Evolutionary conservation across 2,888 invertebrate genomes (phyloP).

Genomic region (Serrognathus titanus): DNA sequence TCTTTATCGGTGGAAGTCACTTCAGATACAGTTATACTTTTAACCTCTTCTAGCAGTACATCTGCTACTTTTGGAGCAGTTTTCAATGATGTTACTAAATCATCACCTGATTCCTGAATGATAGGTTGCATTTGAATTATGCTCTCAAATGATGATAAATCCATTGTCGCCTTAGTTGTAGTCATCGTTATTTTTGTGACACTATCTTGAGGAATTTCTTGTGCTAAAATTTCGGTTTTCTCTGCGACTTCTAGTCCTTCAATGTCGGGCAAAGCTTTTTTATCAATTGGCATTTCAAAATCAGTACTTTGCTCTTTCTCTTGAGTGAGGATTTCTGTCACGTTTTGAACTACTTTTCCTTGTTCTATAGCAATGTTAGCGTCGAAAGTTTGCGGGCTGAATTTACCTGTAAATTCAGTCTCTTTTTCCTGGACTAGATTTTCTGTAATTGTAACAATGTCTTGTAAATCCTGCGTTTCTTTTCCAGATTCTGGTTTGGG

Average conservation of each 20-base stretch:
- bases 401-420: constrained; percentile 47
- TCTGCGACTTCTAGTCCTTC: constrained; percentile 46
- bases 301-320: constrained; percentile 41
- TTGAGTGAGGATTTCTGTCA: constrained; percentile 39
- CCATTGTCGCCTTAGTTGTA: constrained; percentile 32
- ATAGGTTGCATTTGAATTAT: constrained; percentile 38
- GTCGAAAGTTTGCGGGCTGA: constrained; percentile 50
- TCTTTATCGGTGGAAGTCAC: constrained; percentile 53
- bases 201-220: constrained; percentile 11
- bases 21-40: constrained; percentile 50
- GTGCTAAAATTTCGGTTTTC: constrained; percentile 21
- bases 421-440: constrained; percentile 52
- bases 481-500: constrained; percentile 40
- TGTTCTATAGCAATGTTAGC: constrained; percentile 52
- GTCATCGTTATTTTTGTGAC: constrained; percentile 4
- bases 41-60: constrained; percentile 46
- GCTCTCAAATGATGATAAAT: constrained; percentile 37
- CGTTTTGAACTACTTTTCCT: constrained; percentile 50
- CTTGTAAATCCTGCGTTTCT: constrained; percentile 48
- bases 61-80: constrained; percentile 43
- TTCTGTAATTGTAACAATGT: constrained; percentile 52
- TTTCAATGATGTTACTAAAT: constrained; percentile 21
- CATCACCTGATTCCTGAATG: constrained; percentile 44
- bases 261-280: constrained; percentile 43
- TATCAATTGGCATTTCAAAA: constrained; percentile 31